Base-by-base conservation (phyloP, 2,888 invertebrate species). In the Aphrophora alni region DNA sequence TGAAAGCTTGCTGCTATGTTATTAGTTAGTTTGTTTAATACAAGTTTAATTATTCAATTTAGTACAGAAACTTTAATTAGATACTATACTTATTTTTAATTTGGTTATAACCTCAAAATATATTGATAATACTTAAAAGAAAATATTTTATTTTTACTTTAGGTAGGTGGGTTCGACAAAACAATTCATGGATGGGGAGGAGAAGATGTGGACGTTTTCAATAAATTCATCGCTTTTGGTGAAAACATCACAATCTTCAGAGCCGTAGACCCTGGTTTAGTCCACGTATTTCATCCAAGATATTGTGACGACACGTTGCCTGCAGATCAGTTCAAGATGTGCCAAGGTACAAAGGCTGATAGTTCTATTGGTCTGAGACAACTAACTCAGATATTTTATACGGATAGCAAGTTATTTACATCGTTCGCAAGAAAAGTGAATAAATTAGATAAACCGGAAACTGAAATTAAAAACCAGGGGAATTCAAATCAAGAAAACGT, bases 101-200 rank as follows among this genome's bases (percentile, higher is more conserved):
- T n/a, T n/a, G n/a, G n/a, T n/a, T n/a, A n/a, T n/a, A n/a, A n/a
- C n/a, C n/a, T n/a, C n/a, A n/a, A n/a, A n/a, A n/a, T n/a, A n/a
- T n/a, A n/a, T n/a, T n/a, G n/a, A n/a, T n/a, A n/a, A n/a, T n/a
- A n/a, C n/a, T n/a, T n/a, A n/a, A n/a, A n/a, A n/a, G n/a, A n/a
- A n/a, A n/a, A n/a, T n/a, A n/a, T 33, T 33, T 33, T 33, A 8
- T 33, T 33, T 33, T 33, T 3, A 33, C n/a, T 80, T 3, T 80
- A 85, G 83, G 89, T 97, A 1, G 98, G 98, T 74, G 98, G 98
- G 1, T 97, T 98, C 86, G 95, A 99, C 88, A 93, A 95, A 76
- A 93, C 92, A 77, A 98, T 99, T 80, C 93, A 93, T 83, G 99
- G 99, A 3, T 99, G 99, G 99, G 99, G 99, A 0, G 92, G 97